Percentiles rank a stretch among this genome's conserved stretches.
Conservation (phyloP, 2,113 vertebrate genomes). For the Protobothrops flavoviridis region DNA sequence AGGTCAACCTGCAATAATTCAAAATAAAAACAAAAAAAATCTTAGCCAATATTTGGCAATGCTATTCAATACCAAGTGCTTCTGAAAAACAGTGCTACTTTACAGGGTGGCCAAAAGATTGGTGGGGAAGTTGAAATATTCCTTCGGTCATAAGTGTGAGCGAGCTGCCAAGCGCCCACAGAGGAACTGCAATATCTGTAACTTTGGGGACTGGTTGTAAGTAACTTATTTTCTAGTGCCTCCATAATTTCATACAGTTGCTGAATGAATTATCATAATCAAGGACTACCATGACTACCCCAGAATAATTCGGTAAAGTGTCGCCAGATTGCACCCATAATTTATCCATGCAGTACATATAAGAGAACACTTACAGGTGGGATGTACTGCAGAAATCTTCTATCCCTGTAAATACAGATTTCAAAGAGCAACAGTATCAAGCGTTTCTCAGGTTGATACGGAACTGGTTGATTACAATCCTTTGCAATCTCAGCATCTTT, state of each 20-base stretch:
- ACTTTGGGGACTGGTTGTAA: background rate
- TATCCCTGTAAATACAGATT: background rate
- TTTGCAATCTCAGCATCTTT: background rate
- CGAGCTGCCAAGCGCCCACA: background rate
- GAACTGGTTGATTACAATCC: background rate
- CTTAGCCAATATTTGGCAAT: background rate
- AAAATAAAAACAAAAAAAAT: background rate
- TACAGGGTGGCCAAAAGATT: background rate
- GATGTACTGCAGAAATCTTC: background rate
- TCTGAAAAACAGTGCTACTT: background rate
- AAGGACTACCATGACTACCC: background rate
- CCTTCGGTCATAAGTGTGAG: background rate
- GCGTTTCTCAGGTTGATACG: background rate
- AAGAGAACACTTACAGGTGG: background rate
- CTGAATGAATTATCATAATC: background rate
- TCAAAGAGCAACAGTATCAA: background rate
- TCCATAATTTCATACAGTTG: background rate
- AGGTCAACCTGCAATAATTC: slow-evolving; percentile 84
- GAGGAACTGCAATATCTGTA: background rate
- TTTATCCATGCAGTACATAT: background rate
- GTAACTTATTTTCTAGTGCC: background rate
- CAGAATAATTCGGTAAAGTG: background rate
- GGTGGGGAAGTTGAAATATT: background rate
- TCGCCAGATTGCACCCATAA: background rate
- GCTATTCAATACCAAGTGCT: background rate